Conservation (phyloP, 1,140 invertebrate species). For the Gonioctena quinquepunctata region DNA sequence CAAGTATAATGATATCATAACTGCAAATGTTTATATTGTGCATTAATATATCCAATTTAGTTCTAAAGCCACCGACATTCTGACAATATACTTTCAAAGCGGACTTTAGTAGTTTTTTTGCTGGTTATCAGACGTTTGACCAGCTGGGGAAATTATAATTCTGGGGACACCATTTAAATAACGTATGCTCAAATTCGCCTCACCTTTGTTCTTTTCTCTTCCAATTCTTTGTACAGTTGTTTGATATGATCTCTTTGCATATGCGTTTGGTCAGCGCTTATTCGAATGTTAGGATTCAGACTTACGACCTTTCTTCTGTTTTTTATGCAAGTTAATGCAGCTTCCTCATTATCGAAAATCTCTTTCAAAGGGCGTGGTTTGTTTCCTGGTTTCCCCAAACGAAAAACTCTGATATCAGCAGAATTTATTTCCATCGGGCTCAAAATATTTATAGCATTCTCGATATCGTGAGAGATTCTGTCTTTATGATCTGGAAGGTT, state of each 20-base stretch:
- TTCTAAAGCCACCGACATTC: no score
- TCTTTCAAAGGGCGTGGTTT: neutral
- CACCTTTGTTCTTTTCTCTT: neutral
- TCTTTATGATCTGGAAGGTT: neutral
- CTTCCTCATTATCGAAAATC: neutral
- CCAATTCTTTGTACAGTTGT: neutral
- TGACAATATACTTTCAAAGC: no score
- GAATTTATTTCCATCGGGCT: neutral
- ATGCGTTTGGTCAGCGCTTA: neutral
- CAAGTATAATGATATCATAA: no score
- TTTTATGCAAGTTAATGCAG: neutral
- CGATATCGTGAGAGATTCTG: slow-evolving; percentile 1
- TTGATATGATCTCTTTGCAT: slow-evolving; percentile 1
- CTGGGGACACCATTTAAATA: neutral
- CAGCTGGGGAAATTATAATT: neutral
- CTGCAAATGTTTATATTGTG: no score
- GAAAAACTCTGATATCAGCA: neutral
- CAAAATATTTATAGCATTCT: neutral
- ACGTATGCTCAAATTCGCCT: neutral
- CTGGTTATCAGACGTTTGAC: no score
- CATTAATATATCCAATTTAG: no score
- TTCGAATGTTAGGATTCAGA: neutral
- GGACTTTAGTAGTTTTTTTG: no score
- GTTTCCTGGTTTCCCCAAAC: neutral
- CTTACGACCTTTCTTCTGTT: neutral